Evolutionary conservation across 2,113 vertebrate genomes (phyloP), one percentile per base, ranked within the genome.

Genomic region (Vireo altiloquus): DNA sequence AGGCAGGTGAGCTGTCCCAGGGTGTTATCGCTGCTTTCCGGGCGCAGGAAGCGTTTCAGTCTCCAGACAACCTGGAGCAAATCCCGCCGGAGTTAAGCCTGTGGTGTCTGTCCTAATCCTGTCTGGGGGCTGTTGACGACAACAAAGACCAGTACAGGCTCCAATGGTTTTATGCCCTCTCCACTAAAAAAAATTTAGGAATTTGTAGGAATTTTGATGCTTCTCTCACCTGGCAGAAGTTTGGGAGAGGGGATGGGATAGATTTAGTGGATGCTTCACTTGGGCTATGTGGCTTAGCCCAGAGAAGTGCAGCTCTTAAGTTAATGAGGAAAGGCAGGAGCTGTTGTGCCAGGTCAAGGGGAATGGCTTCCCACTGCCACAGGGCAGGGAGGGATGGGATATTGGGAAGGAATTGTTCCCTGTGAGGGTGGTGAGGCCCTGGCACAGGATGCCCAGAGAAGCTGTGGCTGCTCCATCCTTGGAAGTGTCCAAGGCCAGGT

Each of bases 181-280:
- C 50, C 20, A 4, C 20, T 40, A 1, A 16, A 70, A 46, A 33
- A 42, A 42, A 42, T 13, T 13, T 42, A 42, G 40, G 40, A 42
- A 42, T 42, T 42, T 1, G 17, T 22, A 2, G 52, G 30, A 5
- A 9, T 70, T 61, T 8, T 1, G 7, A 0, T 65, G 50, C 16
- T 47, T 21, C n/a, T 56, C 4, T 37, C 9, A 3, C 7, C 39
- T 39, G 75, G 19, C 52, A 30, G 56, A 22, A n/a, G 27, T 46
- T 35, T 42, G 56, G 47, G n/a, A 49, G 61, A 33, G 53, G 4
- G 52, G 7, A 27, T 10, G 37, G 24, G 25, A 6, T 42, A 42
- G 33, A 5, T 56, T 56, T 9, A 37, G 64, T 5, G 0, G 28
- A 4, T 3, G 1, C 18, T 49, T 56, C 1, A 5, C 15, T 42